phyloP scores from a whole-genome alignment of 2,888 invertebrate species.

The Drosophila tripunctata region DNA sequence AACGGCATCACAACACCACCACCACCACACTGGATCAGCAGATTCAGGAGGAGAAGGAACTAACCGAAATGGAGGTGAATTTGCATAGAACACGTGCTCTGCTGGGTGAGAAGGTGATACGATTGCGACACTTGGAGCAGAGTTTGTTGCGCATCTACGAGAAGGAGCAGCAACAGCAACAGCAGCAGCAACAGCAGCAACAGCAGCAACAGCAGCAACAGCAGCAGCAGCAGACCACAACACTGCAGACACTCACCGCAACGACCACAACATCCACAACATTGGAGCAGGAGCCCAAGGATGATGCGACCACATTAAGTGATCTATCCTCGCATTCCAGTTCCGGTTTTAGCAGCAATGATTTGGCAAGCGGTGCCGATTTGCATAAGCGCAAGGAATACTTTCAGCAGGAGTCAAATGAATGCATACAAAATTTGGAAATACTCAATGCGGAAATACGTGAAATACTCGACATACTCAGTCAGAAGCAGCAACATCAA shows the following conservation, averaged over 20 bases:
- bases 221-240: no score
- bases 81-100: constrained; percentile 91
- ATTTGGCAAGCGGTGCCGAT: constrained; percentile 86
- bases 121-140: constrained; percentile 91
- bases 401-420: constrained; percentile 87
- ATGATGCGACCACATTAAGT: constrained; percentile 87
- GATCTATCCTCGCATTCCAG: constrained; percentile 87
- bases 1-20: no score
- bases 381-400: constrained; percentile 82
- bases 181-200: no score
- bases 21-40: constrained; percentile 82
- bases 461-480: constrained; percentile 88
- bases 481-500: constrained; percentile 83
- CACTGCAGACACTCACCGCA: no score
- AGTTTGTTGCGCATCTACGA: constrained; percentile 87
- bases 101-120: constrained; percentile 92
- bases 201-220: no score
- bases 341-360: constrained; percentile 88
- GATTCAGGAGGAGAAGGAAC: constrained; percentile 90
- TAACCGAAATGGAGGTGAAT: constrained; percentile 93
- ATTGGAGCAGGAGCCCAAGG: constrained; percentile 83
- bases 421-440: constrained; percentile 89
- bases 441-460: constrained; percentile 89
- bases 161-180: constrained; percentile 83
- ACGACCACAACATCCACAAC: no score